A percentile compares a stretch with the other conserved stretches of the same genome.
phyloP scores from a whole-genome alignment of 2,113 vertebrate genomes.

The Cairina moschata region DNA sequence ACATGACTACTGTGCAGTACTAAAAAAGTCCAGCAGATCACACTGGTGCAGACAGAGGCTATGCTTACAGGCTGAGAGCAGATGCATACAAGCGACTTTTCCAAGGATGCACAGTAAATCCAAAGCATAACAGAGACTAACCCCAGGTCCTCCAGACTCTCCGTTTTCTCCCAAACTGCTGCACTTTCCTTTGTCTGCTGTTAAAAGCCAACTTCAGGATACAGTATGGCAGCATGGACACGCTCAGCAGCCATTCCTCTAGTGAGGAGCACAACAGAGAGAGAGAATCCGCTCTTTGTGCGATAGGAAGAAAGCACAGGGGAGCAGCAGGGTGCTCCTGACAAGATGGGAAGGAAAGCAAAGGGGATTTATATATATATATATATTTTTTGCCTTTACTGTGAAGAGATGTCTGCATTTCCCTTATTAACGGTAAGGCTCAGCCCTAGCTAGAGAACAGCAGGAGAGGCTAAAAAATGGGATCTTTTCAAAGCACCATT shows the following conservation, averaged over 20 bases:
- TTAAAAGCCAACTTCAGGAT: neutral
- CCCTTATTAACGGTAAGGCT: conserved; percentile 42
- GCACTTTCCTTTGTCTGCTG: neutral
- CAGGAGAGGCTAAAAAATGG: conserved; percentile 7
- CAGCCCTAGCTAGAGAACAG: conserved; percentile 47
- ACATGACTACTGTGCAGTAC: neutral
- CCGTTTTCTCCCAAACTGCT: neutral
- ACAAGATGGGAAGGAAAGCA: conserved; percentile 30
- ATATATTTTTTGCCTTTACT: conserved; percentile 16
- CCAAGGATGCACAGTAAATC: neutral
- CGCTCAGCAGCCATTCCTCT: neutral
- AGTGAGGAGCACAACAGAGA: neutral
- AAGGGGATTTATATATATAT: neutral
- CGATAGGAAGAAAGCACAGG: neutral
- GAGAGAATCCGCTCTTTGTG: conserved; percentile 21
- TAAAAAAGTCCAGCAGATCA: neutral
- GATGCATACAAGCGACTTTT: neutral
- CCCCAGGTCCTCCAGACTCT: neutral
- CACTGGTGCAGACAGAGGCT: neutral
- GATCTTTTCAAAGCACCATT: conserved; percentile 21
- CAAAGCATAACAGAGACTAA: neutral
- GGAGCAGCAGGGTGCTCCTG: conserved; percentile 49
- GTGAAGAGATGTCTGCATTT: conserved; percentile 33
- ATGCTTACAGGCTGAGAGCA: neutral
- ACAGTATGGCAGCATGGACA: neutral